Percentiles rank a stretch among this genome's conserved stretches.
These are phyloP conservation scores for Actinostola sp. DNA, from an alignment of 92 coral and sea anemone genomes.

Conservation along the genomic window DNA sequence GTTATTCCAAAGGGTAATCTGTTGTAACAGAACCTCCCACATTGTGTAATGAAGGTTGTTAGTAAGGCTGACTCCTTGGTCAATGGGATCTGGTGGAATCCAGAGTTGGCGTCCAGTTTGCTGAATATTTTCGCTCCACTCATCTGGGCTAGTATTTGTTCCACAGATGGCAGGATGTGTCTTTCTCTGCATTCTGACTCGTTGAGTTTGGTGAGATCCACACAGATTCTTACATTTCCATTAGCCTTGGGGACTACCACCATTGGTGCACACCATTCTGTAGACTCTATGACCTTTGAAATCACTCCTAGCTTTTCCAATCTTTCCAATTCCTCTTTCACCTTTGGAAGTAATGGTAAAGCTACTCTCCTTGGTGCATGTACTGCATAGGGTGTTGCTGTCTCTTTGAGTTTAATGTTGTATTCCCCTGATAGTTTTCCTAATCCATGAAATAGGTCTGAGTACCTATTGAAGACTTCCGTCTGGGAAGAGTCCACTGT, in stretches of 20 bases:
- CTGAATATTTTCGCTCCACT: no score
- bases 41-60: conserved; percentile 41
- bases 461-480: neutral
- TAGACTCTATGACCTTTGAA: no score
- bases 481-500: no score
- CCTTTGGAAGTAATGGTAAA: conserved; percentile 10
- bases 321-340: no score
- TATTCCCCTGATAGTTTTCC: conserved; percentile 3
- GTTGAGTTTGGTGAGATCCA: conserved; percentile 24
- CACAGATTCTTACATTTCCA: conserved; percentile 17
- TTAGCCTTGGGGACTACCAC: no score
- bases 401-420: neutral
- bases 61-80: conserved; percentile 32
- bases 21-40: conserved; percentile 39
- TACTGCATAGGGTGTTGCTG: conserved; percentile 4
- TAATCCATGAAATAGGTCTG: neutral
- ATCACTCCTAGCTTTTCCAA: no score
- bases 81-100: conserved; percentile 41
- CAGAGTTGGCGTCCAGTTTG: conserved; percentile 32
- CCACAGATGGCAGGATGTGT: conserved; percentile 50
- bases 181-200: conserved; percentile 37
- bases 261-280: no score
- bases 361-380: conserved; percentile 8
- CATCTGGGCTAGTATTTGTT: conserved; percentile 30
- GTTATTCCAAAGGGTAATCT: conserved; percentile 36